Evolutionary conservation across 2,797 vertebrate species (phyloP), one percentile per base, ranked within the genome.

Genomic region (Adelosebastes latens): DNA sequence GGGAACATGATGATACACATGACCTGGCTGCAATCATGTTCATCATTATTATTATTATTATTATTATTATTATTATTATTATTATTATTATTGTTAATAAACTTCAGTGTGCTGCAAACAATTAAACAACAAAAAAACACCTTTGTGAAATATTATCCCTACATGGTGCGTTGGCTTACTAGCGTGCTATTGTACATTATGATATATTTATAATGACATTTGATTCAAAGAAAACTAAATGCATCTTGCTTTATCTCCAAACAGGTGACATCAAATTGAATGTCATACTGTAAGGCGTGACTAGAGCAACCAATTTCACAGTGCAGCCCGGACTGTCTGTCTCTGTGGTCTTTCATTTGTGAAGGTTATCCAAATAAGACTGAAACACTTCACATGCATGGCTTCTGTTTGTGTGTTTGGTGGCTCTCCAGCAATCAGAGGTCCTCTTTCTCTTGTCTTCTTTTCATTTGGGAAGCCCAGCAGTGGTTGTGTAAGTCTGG

Each of bases 291-390:
- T 27, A 22, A 72, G 52, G 69, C 13, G 3, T 81, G 79, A 83
- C 64, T 52, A 56, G 60, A 72, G 80, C 79, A 81, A 77, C 85
- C 82, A 88, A 87, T 93, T 92, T 87, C 84, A 86, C 85, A 89
- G 77, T 72, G 81, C 73, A 73, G 70, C 59, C 67, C 31, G 69
- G 55, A 56, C 70, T 52, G 59, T 49, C 71, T 58, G 49, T 72
- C 66, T 75, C 60, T 72, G 72, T 24, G 66, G 27, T 79, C 84
- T 69, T 52, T 87, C 80, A 79, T 67, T 78, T 84, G 81, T 89
- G 85, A 91, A 86, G 84, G 82, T 81, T 85, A 77, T 77, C 69
- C 53, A 87, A 83, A 78, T 52, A 77, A 75, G 39, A 71, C 61
- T 24, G 61, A 78, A 64, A 77, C 1, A 24, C 59, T 81, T 77